Evolutionary conservation across 2,888 invertebrate species (phyloP), one percentile per base, ranked within the genome.

Genomic region (Agonum fuliginosum): DNA sequence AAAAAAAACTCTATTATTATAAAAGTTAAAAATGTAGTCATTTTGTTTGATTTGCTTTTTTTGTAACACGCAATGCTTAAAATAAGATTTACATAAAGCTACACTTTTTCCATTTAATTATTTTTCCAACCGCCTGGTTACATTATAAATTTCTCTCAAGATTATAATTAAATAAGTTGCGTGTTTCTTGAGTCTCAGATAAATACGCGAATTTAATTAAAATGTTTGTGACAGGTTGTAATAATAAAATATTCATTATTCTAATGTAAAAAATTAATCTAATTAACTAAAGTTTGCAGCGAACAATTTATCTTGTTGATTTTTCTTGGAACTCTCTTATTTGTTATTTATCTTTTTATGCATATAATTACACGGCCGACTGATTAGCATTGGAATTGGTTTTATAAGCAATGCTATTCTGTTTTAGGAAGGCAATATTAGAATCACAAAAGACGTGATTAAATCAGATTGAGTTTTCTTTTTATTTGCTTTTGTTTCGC

Each of bases 211-310:
- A 70, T 70, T 70, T 70, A 70, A 70, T 70, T 70, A 70, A 70
- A 70, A 70, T 70, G 70, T 70, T 46, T 70, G 70, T 70, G 70
- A 70, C 70, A 70, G 70, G 24, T 46, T 70, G 46, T 70, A 70
- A 46, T 70, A 43, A 70, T 70, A 46, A 70, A 70, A 70, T 70
- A 70, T 70, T 46, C 70, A 70, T 70, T 70, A 46, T 70, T 43
- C 12, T 43, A 70, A 70, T 46, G 46, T 27, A 70, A 70, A 70
- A 70, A 22, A 70, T 46, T 70, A 70, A 70, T 70, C 46, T 70
- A 46, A n/a, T n/a, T n/a, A n/a, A n/a, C n/a, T n/a, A n/a, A n/a
- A n/a, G 41, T 14, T 43, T 43, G 43, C 43, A n/a, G 43, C n/a
- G n/a, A n/a, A n/a, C n/a, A n/a, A n/a, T n/a, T n/a, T n/a, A n/a